phyloP scores from a whole-genome alignment of 2,797 vertebrate species.

The Odontamblyopus rebecca region DNA sequence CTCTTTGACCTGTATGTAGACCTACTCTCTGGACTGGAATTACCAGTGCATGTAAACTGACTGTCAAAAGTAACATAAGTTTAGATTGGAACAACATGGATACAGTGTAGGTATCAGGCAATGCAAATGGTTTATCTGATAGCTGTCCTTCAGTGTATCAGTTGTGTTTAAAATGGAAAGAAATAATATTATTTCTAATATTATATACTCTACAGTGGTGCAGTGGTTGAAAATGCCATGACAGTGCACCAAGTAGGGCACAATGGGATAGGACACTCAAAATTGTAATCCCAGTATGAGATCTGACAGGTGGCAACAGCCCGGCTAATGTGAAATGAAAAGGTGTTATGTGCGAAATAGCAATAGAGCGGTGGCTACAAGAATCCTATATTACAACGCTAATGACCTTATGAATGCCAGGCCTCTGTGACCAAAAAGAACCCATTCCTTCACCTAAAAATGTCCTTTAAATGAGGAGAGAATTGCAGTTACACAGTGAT shows the following conservation, averaged over 20 bases:
- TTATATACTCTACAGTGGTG: constrained; percentile 18
- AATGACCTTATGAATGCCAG: background rate
- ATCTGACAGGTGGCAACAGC: constrained; percentile 34
- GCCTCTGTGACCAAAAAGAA: background rate
- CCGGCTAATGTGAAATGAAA: constrained; percentile 5
- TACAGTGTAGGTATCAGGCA: too few relatives aligned
- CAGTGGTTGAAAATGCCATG: constrained; percentile 2
- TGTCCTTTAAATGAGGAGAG: constrained; percentile 21
- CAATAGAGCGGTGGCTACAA: background rate
- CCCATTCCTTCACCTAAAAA: constrained; percentile 23
- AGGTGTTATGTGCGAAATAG: constrained; percentile 13
- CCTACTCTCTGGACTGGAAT: too few relatives aligned
- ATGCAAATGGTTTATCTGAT: background rate
- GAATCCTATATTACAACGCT: background rate
- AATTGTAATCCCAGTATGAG: constrained; percentile 14
- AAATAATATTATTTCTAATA: constrained; percentile 11
- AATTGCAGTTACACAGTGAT: constrained; percentile 38
- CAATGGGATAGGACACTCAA: background rate
- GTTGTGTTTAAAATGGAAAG: constrained; percentile 4
- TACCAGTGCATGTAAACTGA: too few relatives aligned
- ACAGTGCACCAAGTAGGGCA: constrained; percentile 3
- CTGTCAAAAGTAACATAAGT: too few relatives aligned
- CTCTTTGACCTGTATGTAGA: background rate
- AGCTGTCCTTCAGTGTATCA: constrained; percentile 19
- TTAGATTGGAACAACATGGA: too few relatives aligned